Conservation (phyloP, 2,113 vertebrate genomes). For the Rhadina sibilatrix region DNA sequence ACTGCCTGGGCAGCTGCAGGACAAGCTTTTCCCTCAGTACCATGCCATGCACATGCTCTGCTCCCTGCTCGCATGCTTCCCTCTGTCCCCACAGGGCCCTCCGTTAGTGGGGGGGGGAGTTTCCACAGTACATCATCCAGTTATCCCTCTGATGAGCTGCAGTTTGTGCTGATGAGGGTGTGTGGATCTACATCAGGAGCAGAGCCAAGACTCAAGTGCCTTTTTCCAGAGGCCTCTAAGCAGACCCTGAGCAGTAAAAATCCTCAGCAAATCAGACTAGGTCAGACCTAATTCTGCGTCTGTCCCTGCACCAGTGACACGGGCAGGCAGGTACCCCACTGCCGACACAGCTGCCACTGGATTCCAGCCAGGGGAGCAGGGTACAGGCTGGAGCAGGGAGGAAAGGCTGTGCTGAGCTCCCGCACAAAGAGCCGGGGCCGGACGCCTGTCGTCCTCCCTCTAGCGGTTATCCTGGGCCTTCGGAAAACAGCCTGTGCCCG, state of each 20-base stretch:
- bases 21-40: slow-evolving; percentile 11
- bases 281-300: neutral
- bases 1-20: slow-evolving; percentile 56
- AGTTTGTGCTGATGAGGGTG: neutral
- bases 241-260: neutral
- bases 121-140: neutral
- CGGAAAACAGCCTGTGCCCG: fast-evolving
- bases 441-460: neutral
- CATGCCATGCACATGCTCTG: neutral
- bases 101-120: neutral
- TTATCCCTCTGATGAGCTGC: neutral
- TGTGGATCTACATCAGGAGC: neutral
- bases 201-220: neutral
- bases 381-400: fast-evolving
- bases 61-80: neutral
- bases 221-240: neutral
- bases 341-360: neutral
- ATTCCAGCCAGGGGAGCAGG: neutral
- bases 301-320: neutral
- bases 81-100: neutral
- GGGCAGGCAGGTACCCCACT: neutral
- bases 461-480: neutral
- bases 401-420: neutral
- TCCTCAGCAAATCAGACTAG: neutral
- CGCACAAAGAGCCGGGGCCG: neutral